These are phyloP conservation scores for Lophotis ruficrista DNA, from an alignment of 2,113 vertebrate species.

Conservation along the genomic window DNA sequence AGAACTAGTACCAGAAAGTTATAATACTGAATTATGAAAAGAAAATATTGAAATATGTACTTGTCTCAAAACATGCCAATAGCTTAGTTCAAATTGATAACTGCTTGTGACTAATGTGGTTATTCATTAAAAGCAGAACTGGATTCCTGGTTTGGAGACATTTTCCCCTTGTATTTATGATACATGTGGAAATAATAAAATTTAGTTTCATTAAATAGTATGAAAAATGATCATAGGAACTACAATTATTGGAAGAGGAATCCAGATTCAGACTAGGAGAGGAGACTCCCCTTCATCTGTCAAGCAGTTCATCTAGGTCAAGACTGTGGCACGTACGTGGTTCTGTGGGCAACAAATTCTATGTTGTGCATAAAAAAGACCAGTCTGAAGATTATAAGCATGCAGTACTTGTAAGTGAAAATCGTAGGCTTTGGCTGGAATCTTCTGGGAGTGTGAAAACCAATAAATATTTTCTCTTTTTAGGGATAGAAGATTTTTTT, in stretches of 20 bases:
- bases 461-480: neutral
- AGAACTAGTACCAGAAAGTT: neutral
- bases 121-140: neutral
- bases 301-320: neutral
- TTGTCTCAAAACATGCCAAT: neutral
- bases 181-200: neutral
- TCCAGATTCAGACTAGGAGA: neutral
- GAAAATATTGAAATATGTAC: neutral
- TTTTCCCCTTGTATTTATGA: neutral
- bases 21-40: neutral
- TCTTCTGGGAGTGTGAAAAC: neutral
- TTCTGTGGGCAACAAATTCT: neutral
- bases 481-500: neutral
- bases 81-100: neutral
- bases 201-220: neutral
- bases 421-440: neutral
- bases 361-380: neutral
- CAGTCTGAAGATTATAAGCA: neutral
- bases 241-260: neutral
- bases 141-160: neutral
- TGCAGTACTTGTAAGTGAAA: neutral
- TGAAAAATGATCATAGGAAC: neutral
- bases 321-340: fast-evolving
- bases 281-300: neutral
- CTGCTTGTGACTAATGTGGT: neutral